Base-by-base conservation (phyloP, 2,888 invertebrate species). In the Leptinotarsa tumamoca region DNA sequence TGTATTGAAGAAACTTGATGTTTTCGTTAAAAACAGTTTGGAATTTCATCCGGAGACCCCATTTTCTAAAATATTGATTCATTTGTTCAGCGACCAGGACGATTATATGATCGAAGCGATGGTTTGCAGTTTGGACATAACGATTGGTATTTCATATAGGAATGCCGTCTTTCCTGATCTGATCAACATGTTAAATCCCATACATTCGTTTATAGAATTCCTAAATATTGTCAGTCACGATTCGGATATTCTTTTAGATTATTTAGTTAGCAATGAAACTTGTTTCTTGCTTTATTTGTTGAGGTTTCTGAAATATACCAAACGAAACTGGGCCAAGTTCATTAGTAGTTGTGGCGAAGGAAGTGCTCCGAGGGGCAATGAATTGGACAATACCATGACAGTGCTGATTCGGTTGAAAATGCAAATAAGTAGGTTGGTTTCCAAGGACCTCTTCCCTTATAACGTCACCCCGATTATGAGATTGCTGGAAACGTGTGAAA, bases 91-190 rank as follows among this genome's bases (percentile, higher is more conserved):
- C 83, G 96, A 97, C 88, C 96, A 97, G 87, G 96, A 97, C 85
- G 97, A 97, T 88, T 95, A 95, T 84, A 89, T 97, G 82, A 95
- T 97, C 75, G 97, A 97, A 89, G 94, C 96, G 4, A 96, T 97
- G 96, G 95, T 97, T 10, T 96, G 96, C 87, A 95, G 95, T 54
- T 88, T 97, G 68, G 96, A 97, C 87, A 96, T 96, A 67, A 95
- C 95, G 0, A 94, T 95, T 33, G 96, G 96, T 58, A 93, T 96
- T 74, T 95, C 95, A 43, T 95, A 95, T 86, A 92, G 95, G 70
- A 95, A 95, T 84, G 94, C 94, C 0, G 92, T 95, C 75, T 94
- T 94, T 83, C 94, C 95, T 2, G 95, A 95, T 87, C 90, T 96
- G 81, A 93, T 95, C 82, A 92, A 93, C 5, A 95, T 95, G 92